Evolutionary conservation across 2,113 vertebrate species (phyloP).

Genomic region (Cavia aperea): DNA sequence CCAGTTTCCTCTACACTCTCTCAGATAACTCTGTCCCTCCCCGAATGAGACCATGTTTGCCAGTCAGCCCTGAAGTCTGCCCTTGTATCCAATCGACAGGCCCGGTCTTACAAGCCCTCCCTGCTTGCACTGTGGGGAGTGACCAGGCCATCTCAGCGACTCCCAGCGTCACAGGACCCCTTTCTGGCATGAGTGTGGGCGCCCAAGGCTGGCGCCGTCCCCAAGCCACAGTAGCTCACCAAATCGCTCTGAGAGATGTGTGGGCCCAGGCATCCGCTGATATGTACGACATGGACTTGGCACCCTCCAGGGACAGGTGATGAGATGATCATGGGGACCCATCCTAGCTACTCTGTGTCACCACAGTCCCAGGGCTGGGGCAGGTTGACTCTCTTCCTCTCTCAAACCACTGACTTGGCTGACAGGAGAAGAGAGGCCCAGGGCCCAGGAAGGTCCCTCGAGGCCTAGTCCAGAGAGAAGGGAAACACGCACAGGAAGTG

Average conservation of each 20-base stretch:
- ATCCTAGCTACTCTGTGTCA: not conserved
- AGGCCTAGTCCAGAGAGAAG: not conserved
- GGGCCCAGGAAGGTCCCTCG: not conserved
- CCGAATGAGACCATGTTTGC: fast-evolving
- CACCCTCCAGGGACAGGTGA: not conserved
- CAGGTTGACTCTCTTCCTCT: not conserved
- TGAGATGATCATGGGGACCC: fast-evolving
- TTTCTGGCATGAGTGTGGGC: not conserved
- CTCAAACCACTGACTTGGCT: not conserved
- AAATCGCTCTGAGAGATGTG: too few species aligned
- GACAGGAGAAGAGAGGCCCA: not conserved
- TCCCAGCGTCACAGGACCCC: not conserved
- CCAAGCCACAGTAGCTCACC: fast-evolving
- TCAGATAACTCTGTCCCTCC: not conserved
- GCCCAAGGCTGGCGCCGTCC: not conserved
- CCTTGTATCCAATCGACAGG: too few species aligned
- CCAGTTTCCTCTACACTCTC: not conserved
- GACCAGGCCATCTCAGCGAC: not conserved
- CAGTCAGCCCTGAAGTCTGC: fast-evolving
- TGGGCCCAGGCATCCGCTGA: fast-evolving
- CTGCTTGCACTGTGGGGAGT: fast-evolving
- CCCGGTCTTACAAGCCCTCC: not conserved
- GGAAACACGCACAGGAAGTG: fast-evolving
- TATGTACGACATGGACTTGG: too few species aligned
- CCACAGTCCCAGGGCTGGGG: not conserved